Evolutionary conservation across 2,113 vertebrate species (phyloP).

Genomic region (Chiloscyllium plagiosum): DNA sequence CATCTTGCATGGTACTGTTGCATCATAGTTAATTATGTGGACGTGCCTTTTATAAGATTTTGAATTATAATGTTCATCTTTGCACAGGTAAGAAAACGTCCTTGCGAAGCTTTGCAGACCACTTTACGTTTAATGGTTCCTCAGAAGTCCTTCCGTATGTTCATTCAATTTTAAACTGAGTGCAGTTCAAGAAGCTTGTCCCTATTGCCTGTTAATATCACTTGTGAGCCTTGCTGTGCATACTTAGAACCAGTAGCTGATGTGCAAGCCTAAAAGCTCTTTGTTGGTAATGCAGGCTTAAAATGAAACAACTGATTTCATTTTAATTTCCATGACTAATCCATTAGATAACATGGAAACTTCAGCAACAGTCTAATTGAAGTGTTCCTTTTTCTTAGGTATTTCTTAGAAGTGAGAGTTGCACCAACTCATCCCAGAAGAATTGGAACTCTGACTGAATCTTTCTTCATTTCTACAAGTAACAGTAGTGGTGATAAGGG

Average conservation of each 20-base stretch:
- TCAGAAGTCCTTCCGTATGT: not conserved
- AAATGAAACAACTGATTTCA: not conserved
- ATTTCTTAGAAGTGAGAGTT: slow-evolving; percentile 11
- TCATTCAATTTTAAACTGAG: not conserved
- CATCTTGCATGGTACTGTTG: not conserved
- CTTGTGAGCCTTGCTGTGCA: not conserved
- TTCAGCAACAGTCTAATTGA: slow-evolving; percentile 19
- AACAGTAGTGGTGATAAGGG: not conserved
- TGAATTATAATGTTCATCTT: not conserved
- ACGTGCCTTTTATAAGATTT: not conserved
- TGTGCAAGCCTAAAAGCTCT: not conserved
- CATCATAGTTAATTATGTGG: not conserved
- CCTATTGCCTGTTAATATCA: not conserved
- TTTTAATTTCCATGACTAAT: not conserved
- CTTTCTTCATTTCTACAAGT: not conserved
- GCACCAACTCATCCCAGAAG: not conserved
- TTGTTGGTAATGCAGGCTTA: not conserved
- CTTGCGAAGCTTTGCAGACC: not conserved
- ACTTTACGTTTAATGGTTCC: not conserved
- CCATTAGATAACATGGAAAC: not conserved
- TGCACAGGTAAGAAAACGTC: not conserved
- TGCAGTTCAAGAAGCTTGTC: not conserved
- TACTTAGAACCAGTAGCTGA: not conserved
- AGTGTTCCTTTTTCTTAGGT: slow-evolving; percentile 2
- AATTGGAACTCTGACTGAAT: not conserved